Evolutionary conservation across 2,113 vertebrate genomes (phyloP), one percentile per base, ranked within the genome.

Genomic region (Mobula hypostoma): DNA sequence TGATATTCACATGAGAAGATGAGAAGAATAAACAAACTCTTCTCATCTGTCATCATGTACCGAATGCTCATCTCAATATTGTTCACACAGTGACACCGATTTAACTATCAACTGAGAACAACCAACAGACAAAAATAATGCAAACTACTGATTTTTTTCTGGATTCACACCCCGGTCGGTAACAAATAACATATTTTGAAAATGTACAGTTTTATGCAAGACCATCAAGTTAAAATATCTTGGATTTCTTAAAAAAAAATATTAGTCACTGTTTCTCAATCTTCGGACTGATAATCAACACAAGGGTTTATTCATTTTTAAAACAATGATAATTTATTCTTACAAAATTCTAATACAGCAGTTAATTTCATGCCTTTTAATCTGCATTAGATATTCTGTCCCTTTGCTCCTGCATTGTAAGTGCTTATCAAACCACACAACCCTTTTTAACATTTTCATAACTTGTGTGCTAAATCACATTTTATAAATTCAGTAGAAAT

Each of bases 401-500:
- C 91, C 70, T 93, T 93, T 93, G 32, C 36, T 15, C 68, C 91
- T 72, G 91, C 91, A 74, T 93, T 93, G 8, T 5, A 93, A 93
- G 68, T 24, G 63, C 17, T 72, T 48, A 48, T 48, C 8, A 48
- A 9, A 93, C 24, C 36, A 72, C 4, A 74, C 74, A 93, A 76
- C 68, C 91, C 9, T 93, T 93, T 74, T 74, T 74, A 93, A 70
- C 70, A 48, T 56, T 74, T 66, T 66, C 58, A 68, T 90, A 27
- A 27, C 29, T 91, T 91, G 70, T 74, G 48, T 74, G 40, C 11
- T 56, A 56, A 93, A 76, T 70, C 68, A 74, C 90, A 72, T 72
- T 92, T 92, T 68, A 36, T 27, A 88, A 92, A 68, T 90, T 90
- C 29, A 68, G 90, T 72, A 92, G 21, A 92, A 92, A 92, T 68